Evolutionary conservation across 2,113 vertebrate genomes (phyloP).

Genomic region (Oryzias melastigma): DNA sequence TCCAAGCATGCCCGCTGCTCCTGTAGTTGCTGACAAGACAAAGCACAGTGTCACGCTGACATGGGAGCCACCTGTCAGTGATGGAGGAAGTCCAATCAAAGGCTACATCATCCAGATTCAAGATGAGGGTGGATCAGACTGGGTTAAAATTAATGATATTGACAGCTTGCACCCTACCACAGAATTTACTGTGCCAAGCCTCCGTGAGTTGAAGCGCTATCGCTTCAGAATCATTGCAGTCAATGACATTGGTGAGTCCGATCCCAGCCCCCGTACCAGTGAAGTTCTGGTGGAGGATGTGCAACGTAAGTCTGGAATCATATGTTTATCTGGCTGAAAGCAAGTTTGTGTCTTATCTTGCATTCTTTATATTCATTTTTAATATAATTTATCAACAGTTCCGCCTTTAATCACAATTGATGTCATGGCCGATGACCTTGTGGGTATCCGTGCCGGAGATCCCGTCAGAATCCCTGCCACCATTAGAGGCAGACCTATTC

Average conservation of each 20-base stretch:
- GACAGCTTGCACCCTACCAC: constrained; percentile 87
- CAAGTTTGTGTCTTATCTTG: no score
- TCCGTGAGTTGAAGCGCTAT: constrained; percentile 90
- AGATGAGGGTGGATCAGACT: constrained; percentile 87
- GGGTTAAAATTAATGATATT: constrained; percentile 88
- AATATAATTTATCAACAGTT: constrained; percentile 74
- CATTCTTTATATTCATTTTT: neutral
- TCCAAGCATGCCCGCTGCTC: constrained; percentile 90
- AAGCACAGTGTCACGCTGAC: constrained; percentile 88
- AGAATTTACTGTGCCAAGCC: constrained; percentile 87
- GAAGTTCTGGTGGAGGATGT: constrained; percentile 90
- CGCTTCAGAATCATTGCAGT: constrained; percentile 95
- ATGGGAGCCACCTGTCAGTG: constrained; percentile 91
- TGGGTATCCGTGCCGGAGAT: constrained; percentile 85
- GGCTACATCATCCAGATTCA: constrained; percentile 97
- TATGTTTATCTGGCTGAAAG: neutral
- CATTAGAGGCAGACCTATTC: constrained; percentile 89
- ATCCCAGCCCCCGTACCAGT: constrained; percentile 88
- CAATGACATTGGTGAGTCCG: constrained; percentile 94
- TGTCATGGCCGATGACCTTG: constrained; percentile 84
- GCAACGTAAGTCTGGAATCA: constrained; percentile 76
- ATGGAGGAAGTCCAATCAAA: constrained; percentile 95
- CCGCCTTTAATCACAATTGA: constrained; percentile 87
- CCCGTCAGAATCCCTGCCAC: constrained; percentile 89
- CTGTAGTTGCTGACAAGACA: constrained; percentile 89